Evolutionary conservation across 2,888 invertebrate genomes (phyloP), one percentile per base, ranked within the genome.

Genomic region (Dinocampus coccinellae): DNA sequence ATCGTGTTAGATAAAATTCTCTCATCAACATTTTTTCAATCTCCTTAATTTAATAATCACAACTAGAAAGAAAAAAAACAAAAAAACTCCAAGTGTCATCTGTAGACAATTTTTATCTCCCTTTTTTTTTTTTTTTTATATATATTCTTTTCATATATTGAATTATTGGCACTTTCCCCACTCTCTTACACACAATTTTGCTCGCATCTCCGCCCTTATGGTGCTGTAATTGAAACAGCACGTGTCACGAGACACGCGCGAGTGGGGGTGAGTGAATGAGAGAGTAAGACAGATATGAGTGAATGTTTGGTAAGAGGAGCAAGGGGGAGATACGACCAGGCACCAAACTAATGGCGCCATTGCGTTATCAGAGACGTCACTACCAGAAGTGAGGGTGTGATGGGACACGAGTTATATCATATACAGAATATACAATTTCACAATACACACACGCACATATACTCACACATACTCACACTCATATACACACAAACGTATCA

Each of bases 221-320:
- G 74, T 64, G 64, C 65, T 74, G 76, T 81, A 81, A 81, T 83
- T 80, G 81, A 82, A 82, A 82, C 79, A 79, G 81, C 82, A 81
- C 80, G 81, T 79, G 81, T 79, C 80, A 76, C 73, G 60, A 69
- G 77, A 79, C 77, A 76, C 73, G 69, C 69, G 77, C 16, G 16
- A 16, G 16, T 16, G n/a, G 16, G 16, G n/a, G 16, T 9, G 16
- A n/a, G 36, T 16, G 47, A 47, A 47, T n/a, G n/a, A n/a, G n/a
- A n/a, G n/a, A n/a, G n/a, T n/a, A n/a, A n/a, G n/a, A n/a, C n/a
- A n/a, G n/a, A n/a, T n/a, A n/a, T n/a, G n/a, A n/a, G n/a, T n/a
- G n/a, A n/a, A n/a, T n/a, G n/a, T n/a, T n/a, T n/a, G n/a, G n/a
- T n/a, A n/a, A n/a, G n/a, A n/a, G n/a, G n/a, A n/a, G n/a, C n/a